Evolutionary conservation across 2,888 invertebrate genomes (phyloP), one percentile per base, ranked within the genome.

Genomic region (Busseola fusca): DNA sequence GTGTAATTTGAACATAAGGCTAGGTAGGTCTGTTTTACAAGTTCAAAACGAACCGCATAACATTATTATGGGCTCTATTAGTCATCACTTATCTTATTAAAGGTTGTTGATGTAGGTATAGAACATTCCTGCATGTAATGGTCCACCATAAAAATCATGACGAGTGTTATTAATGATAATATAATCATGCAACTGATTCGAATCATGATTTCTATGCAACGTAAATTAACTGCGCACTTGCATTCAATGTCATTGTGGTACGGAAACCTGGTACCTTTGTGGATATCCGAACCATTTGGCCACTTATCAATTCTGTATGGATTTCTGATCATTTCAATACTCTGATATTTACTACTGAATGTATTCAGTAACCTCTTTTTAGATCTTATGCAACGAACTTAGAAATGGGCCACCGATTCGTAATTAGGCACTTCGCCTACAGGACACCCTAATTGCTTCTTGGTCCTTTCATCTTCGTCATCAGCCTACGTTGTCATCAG

Each of bases 141-240:
- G 37, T 58, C 27, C 30, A 50, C 54, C 56, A 67, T 72, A 57
- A 54, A 75, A 81, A 73, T 57, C 59, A 67, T 62, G 66, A 69
- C 59, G 50, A 69, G 69, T 57, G 34, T 68, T 71, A 76, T 80
- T 78, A 69, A 64, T 69, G 73, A 82, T n/a, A n/a, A n/a, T n/a
- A n/a, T 69, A 67, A 78, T 82, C 60, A 78, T 40, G 27, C n/a
- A 3, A 18, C n/a, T 68, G 34, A 72, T 66, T 67, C 60, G 12
- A 78, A 21, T 40, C 73, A 45, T 80, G 67, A 78, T 78, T 82
- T 78, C 40, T 30, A 68, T 65, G 77, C 72, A 71, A 54, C 42
- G 54, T 30, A 62, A 50, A 48, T 64, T 57, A 50, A 77, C 63
- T 77, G 64, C 78, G 79, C 68, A 81, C 16, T 57, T 54, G 70